These are phyloP conservation scores for Petrocephalus sullivani DNA, from an alignment of 2,797 vertebrate species.

Conservation along the genomic window DNA sequence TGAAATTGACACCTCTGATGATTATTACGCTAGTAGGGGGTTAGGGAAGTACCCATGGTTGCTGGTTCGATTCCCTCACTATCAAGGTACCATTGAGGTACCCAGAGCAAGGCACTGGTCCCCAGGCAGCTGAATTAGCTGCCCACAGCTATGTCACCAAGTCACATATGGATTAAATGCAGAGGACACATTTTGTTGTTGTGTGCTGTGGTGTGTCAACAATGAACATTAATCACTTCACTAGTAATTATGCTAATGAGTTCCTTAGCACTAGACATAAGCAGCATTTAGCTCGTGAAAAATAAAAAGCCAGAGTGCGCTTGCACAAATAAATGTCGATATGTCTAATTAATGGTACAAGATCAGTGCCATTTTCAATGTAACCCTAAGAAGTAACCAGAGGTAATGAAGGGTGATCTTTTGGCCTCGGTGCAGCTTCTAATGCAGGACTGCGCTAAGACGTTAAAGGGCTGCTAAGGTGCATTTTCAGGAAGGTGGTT, in stretches of 20 bases:
- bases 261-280: neutral
- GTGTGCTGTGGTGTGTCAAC: too few relatives aligned
- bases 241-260: conserved; percentile 9
- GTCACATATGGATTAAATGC: too few relatives aligned
- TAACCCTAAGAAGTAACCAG: neutral
- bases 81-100: too few relatives aligned
- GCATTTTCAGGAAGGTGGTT: neutral
- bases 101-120: too few relatives aligned
- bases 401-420: neutral
- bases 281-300: neutral
- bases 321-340: neutral
- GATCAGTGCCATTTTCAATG: too few relatives aligned
- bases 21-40: neutral
- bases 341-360: neutral
- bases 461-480: neutral
- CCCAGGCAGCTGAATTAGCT: too few relatives aligned
- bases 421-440: neutral
- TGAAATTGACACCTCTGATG: neutral
- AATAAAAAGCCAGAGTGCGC: neutral
- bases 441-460: neutral
- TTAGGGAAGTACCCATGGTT: too few relatives aligned
- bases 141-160: too few relatives aligned
- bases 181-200: too few relatives aligned
- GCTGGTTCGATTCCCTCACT: too few relatives aligned
- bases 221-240: neutral